Percentiles rank a stretch among this genome's conserved stretches.
These are phyloP conservation scores for Cetonia aurata DNA, from an alignment of 2,888 invertebrate species.

Conservation along the genomic window DNA sequence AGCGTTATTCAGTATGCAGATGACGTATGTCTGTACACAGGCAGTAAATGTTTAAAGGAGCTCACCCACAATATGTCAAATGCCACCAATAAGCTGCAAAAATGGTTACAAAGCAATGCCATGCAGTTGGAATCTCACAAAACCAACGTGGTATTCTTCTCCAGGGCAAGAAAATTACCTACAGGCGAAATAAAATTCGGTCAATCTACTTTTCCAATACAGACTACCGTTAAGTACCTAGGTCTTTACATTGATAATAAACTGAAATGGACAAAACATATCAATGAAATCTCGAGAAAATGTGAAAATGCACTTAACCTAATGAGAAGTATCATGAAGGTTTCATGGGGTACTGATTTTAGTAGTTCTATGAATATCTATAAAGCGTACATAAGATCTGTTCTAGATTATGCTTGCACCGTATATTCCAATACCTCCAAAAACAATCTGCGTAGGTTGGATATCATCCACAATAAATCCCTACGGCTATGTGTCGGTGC, in stretches of 20 bases:
- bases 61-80: background rate
- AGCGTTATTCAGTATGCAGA: background rate
- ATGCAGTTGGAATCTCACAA: background rate
- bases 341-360: no score
- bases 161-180: background rate
- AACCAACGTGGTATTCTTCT: background rate
- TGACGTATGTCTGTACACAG: background rate
- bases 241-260: background rate
- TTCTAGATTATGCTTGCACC: background rate
- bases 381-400: constrained; percentile 2
- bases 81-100: background rate
- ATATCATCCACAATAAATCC: no score
- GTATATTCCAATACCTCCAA: no score
- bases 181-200: background rate
- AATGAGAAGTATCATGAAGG: no score
- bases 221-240: background rate
- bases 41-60: background rate
- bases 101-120: background rate
- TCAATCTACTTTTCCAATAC: background rate
- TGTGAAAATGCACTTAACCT: background rate
- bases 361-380: background rate
- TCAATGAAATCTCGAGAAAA: background rate
- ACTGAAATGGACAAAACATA: background rate
- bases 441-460: no score
- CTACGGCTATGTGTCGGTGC: no score